Percentiles rank a stretch among this genome's conserved stretches.
Evolutionary conservation across 1,140 invertebrate genomes (phyloP).

Genomic region (Diabrotica undecimpunctata): DNA sequence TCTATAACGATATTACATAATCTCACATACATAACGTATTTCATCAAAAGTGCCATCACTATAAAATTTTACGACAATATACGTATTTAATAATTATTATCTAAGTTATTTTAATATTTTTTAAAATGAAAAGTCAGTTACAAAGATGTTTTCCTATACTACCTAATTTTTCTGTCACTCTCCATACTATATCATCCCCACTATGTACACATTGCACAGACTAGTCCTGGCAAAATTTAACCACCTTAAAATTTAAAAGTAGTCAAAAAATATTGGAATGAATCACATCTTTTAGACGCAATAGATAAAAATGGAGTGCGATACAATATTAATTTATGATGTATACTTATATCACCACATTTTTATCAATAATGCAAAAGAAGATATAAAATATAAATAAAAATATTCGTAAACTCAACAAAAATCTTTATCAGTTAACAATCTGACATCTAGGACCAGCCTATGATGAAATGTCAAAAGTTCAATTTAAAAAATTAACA

Average conservation of each 20-base stretch:
- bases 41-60: too few species aligned
- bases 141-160: not conserved
- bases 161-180: not conserved
- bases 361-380: not conserved
- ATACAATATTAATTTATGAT: not conserved
- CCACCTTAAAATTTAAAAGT: constrained; percentile 3
- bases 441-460: not conserved
- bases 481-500: not conserved
- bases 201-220: constrained; percentile 37
- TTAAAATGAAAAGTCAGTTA: not conserved
- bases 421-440: constrained; percentile 8
- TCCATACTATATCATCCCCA: not conserved
- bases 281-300: constrained; percentile 12
- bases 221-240: constrained; percentile 34
- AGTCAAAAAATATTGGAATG: constrained; percentile 12
- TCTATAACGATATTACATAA: too few species aligned
- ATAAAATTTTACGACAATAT: too few species aligned
- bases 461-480: not conserved
- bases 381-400: not conserved
- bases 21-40: too few species aligned
- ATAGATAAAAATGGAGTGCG: not conserved
- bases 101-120: too few species aligned
- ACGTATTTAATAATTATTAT: too few species aligned
- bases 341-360: not conserved
- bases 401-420: constrained; percentile 18